Evolutionary conservation across 2,797 vertebrate genomes (phyloP).

Genomic region (Pseudomugil gertrudae): DNA sequence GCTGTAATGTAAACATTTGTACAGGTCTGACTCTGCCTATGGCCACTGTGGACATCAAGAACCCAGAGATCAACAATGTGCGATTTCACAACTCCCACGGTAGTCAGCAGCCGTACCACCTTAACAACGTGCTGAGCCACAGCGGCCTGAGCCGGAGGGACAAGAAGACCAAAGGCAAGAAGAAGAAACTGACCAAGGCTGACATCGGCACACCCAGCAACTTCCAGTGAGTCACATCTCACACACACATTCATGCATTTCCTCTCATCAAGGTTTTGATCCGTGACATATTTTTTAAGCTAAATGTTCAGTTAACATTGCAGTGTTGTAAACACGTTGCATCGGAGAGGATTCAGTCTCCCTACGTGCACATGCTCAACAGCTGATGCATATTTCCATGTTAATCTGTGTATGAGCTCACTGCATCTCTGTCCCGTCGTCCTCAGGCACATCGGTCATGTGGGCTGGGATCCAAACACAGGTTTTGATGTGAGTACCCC

Average conservation of each 20-base stretch:
- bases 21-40: constrained; percentile 93
- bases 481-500: constrained; percentile 96
- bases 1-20: background rate
- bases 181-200: constrained; percentile 96
- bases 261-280: too few relatives aligned
- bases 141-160: constrained; percentile 90
- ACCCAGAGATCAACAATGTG: constrained; percentile 95
- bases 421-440: constrained; percentile 43
- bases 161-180: constrained; percentile 95
- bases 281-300: too few relatives aligned
- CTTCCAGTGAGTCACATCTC: constrained; percentile 79
- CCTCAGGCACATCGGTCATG: constrained; percentile 95
- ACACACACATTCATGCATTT: background rate
- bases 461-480: constrained; percentile 99
- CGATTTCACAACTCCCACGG: constrained; percentile 91
- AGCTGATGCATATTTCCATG: constrained; percentile 26
- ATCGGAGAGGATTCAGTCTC: background rate
- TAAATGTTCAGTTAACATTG: too few relatives aligned
- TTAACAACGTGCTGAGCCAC: constrained; percentile 91
- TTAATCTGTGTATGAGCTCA: constrained; percentile 40
- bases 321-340: too few relatives aligned
- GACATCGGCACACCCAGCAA: constrained; percentile 88
- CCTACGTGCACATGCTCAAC: constrained; percentile 17
- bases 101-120: constrained; percentile 87
- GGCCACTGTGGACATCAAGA: constrained; percentile 98